Evolutionary conservation across 2,113 vertebrate species (phyloP).

Genomic region (Australoheros scitulus): DNA sequence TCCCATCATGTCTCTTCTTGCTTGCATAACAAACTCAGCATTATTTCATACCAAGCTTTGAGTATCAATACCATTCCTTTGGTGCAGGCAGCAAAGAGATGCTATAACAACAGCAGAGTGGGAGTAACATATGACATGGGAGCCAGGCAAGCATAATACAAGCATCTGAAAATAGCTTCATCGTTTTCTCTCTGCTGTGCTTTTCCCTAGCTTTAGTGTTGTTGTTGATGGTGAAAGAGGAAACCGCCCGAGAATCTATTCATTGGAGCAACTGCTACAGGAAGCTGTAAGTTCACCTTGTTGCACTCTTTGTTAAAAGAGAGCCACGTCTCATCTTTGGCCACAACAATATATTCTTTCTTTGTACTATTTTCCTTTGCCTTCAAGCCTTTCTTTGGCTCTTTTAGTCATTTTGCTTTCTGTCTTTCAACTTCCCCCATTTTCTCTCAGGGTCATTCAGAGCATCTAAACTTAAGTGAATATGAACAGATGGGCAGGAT

Average conservation of each 20-base stretch:
- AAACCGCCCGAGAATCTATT: constrained; percentile 93
- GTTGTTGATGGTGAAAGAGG: constrained; percentile 92
- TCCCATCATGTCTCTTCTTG: neutral
- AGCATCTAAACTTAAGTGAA: constrained; percentile 48
- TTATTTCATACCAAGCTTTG: constrained; percentile 26
- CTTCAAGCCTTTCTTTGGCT: constrained; percentile 9
- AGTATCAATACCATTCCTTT: constrained; percentile 32
- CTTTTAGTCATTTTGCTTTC: constrained; percentile 1
- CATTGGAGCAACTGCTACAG: constrained; percentile 92
- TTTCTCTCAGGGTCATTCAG: constrained; percentile 24
- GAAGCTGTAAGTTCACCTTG: constrained; percentile 88
- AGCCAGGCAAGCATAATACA: constrained; percentile 55
- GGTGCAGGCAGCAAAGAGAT: constrained; percentile 34
- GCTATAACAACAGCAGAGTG: constrained; percentile 50
- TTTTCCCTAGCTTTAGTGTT: constrained; percentile 87
- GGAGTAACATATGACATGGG: constrained; percentile 62
- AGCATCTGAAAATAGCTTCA: constrained; percentile 68
- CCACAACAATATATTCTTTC: neutral
- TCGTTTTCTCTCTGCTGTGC: constrained; percentile 40
- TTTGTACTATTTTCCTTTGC: neutral
- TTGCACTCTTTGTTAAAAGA: constrained; percentile 16
- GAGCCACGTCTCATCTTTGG: constrained; percentile 1
- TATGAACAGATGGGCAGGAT: constrained; percentile 49
- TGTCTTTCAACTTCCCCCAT: constrained; percentile 3
- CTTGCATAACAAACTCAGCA: constrained; percentile 34